Evolutionary conservation across 2,113 vertebrate genomes (phyloP).

Genomic region (Lethenteron camtschaticum): DNA sequence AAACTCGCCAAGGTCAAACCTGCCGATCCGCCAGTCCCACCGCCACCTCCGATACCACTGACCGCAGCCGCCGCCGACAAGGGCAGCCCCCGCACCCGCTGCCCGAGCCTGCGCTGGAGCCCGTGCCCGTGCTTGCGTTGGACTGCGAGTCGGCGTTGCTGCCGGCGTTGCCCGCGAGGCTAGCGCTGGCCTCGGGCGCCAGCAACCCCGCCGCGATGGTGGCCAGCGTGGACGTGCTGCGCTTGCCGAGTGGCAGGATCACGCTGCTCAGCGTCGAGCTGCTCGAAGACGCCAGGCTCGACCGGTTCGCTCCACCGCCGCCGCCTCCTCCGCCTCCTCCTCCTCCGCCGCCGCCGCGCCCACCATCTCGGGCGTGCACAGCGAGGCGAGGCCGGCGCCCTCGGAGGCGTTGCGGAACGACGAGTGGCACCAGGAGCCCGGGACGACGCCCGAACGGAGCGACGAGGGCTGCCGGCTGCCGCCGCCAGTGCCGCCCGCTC

Average conservation of each 20-base stretch:
- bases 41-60: too few species aligned
- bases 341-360: too few species aligned
- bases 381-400: not conserved
- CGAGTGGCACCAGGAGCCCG: not conserved
- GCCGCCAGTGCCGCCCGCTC: not conserved
- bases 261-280: slow-evolving; percentile 1
- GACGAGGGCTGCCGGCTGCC: not conserved
- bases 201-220: slow-evolving; percentile 4
- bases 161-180: slow-evolving; percentile 5
- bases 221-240: slow-evolving; percentile 5
- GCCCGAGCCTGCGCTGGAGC: slow-evolving; percentile 1
- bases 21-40: too few species aligned
- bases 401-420: not conserved
- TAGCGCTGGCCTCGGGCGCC: slow-evolving; percentile 1
- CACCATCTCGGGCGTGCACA: not conserved
- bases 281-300: not conserved
- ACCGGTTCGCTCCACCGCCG: not conserved
- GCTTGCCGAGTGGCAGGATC: slow-evolving; percentile 4
- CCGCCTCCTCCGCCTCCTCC: not conserved
- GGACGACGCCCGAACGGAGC: not conserved
- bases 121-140: not conserved
- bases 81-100: not conserved
- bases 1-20: too few species aligned
- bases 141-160: slow-evolving; percentile 4
- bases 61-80: too few species aligned